Evolutionary conservation across 2,888 invertebrate species (phyloP), one percentile per base, ranked within the genome.

Genomic region (Hypsopygia costalis): DNA sequence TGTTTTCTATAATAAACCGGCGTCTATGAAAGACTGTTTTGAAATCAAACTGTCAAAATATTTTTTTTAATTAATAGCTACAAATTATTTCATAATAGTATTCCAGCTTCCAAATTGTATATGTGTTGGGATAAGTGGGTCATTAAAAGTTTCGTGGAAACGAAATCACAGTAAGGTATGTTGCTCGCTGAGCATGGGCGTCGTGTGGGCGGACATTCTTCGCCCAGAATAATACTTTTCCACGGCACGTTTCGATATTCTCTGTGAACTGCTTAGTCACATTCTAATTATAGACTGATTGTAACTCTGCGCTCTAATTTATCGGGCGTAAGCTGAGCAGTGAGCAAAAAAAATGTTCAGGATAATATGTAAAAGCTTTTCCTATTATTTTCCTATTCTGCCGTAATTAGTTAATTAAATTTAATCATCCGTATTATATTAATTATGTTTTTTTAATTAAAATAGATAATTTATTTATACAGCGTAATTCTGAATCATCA

Each of bases 141-240:
- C 25, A 7, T 25, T 6, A 25, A 25, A 25, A 6, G 1, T 25
- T 25, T 33, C 62, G 62, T 57, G 49, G 60, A 63, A 69, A 48
- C 41, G 38, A 44, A 49, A 43, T 3, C 25, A 25, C 3, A 16
- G 16, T 25, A 43, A 36, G 46, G 49, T 59, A 64, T 61, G 65
- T 69, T 58, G 40, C 42, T 39, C 41, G 38, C 32, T 43, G 43
- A 33, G 44, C 46, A 51, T 41, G 36, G 51, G 49, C 49, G 44
- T 41, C 34, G 58, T 63, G 77, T 81, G 68, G 82, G 81, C 75
- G 78, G 54, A 62, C 70, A 78, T 81, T 80, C 76, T 76, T 71
- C 56, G 68, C 71, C 62, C 60, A 71, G 69, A 80, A 78, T 82
- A 82, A 78, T 75, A 77, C 74, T 71, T 77, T 71, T 76, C 67